Evolutionary conservation across 1,140 invertebrate genomes (phyloP), one percentile per base, ranked within the genome.

Genomic region (Penaeus chinensis): DNA sequence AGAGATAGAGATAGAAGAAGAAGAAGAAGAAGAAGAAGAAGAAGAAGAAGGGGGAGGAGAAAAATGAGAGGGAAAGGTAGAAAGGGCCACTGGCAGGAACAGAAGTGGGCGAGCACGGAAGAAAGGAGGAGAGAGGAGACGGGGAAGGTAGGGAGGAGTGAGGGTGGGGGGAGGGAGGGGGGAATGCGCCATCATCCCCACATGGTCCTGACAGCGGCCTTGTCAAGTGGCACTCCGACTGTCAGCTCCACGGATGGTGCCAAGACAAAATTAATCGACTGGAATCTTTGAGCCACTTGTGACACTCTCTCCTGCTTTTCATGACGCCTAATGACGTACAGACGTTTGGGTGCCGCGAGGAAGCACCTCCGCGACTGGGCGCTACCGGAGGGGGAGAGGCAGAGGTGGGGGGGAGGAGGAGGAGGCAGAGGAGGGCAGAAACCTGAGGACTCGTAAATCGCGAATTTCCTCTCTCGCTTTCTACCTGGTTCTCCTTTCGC

Each of bases 161-260:
- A 65, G 4, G 5, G 81, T 8, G 22, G 27, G 16, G 32, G 65
- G 37, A 11, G 81, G 32, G n/a, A 42, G 27, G 71, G 37, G 54
- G 84, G 47, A 27, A 85, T 62, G 62, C 22, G 63, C 84, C 84
- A 85, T 85, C 84, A 85, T n/a, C 76, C 60, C 69, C 84, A 85
- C 61, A 77, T 85, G 84, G 76, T 42, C 32, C 62, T 85, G 84
- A 85, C 84, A 85, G 84, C 76, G 62, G 62, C 62, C 76, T 79
- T 85, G 84, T 85, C 84, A 85, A 85, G 84, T 66, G 84, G 37
- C 84, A 74, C 84, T 85, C 84, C 16, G 74, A 85, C 69, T 85
- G 71, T 77, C 83, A 85, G n/a, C 62, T 32, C 84, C 76, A 78
- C 76, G 32, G 24, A 22, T 42, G 54, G 69, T 24, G n/a, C 69